phyloP scores from a whole-genome alignment of 2,797 vertebrate species.

The Microchirus variegatus region DNA sequence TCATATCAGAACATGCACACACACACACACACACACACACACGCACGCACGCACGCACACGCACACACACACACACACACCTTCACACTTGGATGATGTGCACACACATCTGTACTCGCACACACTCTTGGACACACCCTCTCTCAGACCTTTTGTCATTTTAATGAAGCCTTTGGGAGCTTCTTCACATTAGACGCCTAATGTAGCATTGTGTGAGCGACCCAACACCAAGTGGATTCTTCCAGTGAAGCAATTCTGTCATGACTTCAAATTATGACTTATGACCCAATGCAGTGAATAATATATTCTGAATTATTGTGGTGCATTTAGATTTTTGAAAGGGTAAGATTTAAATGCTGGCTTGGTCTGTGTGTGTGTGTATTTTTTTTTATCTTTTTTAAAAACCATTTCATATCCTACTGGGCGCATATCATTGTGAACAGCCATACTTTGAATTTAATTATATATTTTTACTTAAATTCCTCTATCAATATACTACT shows the following conservation, averaged over 20 bases:
- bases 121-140: slow-evolving; percentile 37
- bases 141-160: slow-evolving; percentile 67
- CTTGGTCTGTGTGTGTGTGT: slow-evolving; percentile 24
- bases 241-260: slow-evolving; percentile 26
- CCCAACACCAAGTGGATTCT: slow-evolving; percentile 33
- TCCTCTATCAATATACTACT: slow-evolving; percentile 80
- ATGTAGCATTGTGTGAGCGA: slow-evolving; percentile 70
- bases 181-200: slow-evolving; percentile 73
- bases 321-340: slow-evolving; percentile 16
- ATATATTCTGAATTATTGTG: slow-evolving; percentile 11
- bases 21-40: not conserved
- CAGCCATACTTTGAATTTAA: slow-evolving; percentile 67
- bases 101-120: not conserved
- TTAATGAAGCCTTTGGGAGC: slow-evolving; percentile 73
- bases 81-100: not conserved
- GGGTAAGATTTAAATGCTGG: slow-evolving; percentile 18
- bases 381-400: slow-evolving; percentile 48
- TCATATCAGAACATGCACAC: slow-evolving; percentile 3
- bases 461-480: slow-evolving; percentile 69
- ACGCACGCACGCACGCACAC: too few relatives aligned
- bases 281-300: slow-evolving; percentile 32
- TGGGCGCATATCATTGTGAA: slow-evolving; percentile 67
- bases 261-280: slow-evolving; percentile 42
- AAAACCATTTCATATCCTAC: slow-evolving; percentile 70
- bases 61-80: not conserved